phyloP scores from a whole-genome alignment of 2,797 vertebrate genomes.

The Nasua narica region DNA sequence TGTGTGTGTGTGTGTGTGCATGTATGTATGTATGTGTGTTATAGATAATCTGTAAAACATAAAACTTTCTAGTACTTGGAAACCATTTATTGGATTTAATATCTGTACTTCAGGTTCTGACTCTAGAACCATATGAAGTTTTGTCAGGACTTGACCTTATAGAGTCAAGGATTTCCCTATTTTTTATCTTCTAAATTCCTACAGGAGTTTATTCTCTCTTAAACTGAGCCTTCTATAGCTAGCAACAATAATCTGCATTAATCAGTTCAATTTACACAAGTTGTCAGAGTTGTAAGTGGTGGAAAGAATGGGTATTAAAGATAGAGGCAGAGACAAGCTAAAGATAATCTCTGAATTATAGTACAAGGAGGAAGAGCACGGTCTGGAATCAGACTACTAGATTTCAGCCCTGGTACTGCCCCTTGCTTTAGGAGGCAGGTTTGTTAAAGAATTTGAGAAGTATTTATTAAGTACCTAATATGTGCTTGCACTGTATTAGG shows the following conservation, averaged over 20 bases:
- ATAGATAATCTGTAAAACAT: conserved; percentile 27
- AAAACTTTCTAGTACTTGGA: background rate
- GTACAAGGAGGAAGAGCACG: background rate
- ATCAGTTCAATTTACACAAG: background rate
- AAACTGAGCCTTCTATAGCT: background rate
- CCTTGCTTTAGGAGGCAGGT: background rate
- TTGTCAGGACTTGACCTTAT: background rate
- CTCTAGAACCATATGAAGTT: background rate
- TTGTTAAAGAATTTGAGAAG: background rate
- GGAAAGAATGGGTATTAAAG: background rate
- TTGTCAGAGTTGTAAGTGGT: background rate
- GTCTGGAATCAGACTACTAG: background rate
- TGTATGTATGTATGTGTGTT: background rate
- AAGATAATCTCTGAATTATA: background rate
- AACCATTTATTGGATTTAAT: background rate
- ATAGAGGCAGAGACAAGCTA: background rate
- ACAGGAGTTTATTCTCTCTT: background rate
- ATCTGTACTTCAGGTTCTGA: background rate
- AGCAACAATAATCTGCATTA: background rate
- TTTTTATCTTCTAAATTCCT: background rate
- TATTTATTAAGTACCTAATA: background rate
- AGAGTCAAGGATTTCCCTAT: background rate
- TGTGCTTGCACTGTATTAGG: background rate
- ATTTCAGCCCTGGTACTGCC: background rate
- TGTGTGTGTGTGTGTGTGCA: background rate